Evolutionary conservation across 2,888 invertebrate genomes (phyloP).

Genomic region (Chymomyza procnemis): DNA sequence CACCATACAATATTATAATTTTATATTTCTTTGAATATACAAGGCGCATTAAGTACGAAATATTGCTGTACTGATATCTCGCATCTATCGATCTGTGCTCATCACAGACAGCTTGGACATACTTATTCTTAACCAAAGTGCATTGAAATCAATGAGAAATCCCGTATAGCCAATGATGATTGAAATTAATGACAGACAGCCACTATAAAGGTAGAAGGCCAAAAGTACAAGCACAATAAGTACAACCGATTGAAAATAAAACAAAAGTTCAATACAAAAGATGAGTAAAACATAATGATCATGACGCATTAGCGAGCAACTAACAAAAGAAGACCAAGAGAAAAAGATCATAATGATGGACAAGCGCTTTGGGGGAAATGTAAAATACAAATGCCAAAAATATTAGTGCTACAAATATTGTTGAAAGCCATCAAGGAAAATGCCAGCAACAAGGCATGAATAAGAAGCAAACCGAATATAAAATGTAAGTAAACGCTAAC

Average conservation of each 20-base stretch:
- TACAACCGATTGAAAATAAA: constrained; percentile 36
- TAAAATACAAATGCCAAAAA: constrained; percentile 43
- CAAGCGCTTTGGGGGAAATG: constrained; percentile 61
- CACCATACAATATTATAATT: too few species aligned
- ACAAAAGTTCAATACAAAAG: constrained; percentile 24
- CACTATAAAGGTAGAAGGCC: constrained; percentile 2
- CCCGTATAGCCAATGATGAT: not conserved
- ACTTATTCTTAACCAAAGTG: not conserved
- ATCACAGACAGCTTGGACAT: too few species aligned
- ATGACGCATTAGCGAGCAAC: constrained; percentile 37
- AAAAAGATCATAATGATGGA: constrained; percentile 55
- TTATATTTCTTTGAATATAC: too few species aligned
- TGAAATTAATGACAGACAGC: constrained; percentile 5
- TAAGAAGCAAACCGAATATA: too few species aligned
- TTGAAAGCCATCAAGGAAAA: constrained; percentile 20
- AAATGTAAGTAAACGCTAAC: constrained; percentile 51
- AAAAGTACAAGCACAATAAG: constrained; percentile 12
- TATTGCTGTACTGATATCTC: too few species aligned
- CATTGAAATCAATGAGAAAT: not conserved
- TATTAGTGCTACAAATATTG: constrained; percentile 20
- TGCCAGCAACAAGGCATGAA: constrained; percentile 28
- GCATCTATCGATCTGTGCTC: too few species aligned
- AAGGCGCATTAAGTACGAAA: too few species aligned
- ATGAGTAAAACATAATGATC: constrained; percentile 49
- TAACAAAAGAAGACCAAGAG: not conserved